A percentile compares a stretch with the other conserved stretches of the same genome.
Evolutionary conservation across 2,797 vertebrate species (phyloP).

Genomic region (Gambusia yucatana): DNA sequence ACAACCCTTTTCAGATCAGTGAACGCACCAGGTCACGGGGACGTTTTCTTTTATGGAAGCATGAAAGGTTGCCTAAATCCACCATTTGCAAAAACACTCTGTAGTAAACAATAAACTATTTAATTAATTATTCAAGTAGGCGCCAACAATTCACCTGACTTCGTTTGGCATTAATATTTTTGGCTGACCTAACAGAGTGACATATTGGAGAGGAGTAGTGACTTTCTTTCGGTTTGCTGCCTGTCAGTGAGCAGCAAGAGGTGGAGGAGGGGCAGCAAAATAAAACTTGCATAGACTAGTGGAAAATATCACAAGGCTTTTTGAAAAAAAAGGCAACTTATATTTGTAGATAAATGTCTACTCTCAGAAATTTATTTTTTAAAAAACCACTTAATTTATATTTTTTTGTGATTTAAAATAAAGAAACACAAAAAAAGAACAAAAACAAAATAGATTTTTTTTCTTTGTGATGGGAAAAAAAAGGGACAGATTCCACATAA

Average conservation of each 20-base stretch:
- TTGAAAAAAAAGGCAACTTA: too few species aligned
- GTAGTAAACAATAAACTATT: not conserved
- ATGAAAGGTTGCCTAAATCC: not conserved
- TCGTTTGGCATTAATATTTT: too few species aligned
- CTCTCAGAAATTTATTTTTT: too few species aligned
- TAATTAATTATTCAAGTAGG: not conserved
- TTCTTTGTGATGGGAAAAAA: too few species aligned
- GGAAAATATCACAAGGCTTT: too few species aligned
- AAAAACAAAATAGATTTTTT: too few species aligned
- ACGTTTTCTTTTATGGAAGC: not conserved
- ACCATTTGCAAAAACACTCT: not conserved
- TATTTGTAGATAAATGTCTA: too few species aligned
- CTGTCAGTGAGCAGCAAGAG: not conserved
- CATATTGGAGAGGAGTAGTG: not conserved
- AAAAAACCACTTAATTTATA: too few species aligned
- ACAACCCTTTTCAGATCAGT: not conserved
- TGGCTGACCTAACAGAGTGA: not conserved
- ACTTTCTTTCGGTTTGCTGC: not conserved
- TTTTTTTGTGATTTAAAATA: too few species aligned
- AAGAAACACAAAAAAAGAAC: too few species aligned
- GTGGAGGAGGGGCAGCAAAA: not conserved
- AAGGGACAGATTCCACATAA: too few species aligned
- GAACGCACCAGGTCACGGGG: not conserved
- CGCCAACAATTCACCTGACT: not conserved
- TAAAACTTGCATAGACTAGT: too few species aligned